Evolutionary conservation across 2,797 vertebrate species (phyloP).

Genomic region (Pseudochromis fuscus): DNA sequence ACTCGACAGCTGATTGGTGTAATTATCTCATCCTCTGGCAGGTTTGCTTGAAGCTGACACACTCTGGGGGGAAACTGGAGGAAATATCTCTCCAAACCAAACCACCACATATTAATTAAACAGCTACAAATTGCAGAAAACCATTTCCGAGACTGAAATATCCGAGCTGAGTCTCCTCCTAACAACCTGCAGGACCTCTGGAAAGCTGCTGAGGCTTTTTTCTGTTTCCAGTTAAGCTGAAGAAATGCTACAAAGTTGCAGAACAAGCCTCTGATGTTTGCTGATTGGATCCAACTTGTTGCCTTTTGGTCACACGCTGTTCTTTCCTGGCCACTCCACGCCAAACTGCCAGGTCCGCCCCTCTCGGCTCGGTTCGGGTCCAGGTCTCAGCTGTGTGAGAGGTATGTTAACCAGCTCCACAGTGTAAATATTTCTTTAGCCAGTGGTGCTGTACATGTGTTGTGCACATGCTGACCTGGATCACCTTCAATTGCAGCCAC

Average conservation of each 20-base stretch:
- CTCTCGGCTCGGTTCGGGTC: neutral
- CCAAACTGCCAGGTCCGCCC: neutral
- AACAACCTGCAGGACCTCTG: too few species aligned
- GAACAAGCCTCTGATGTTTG: conserved; percentile 21
- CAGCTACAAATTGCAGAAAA: too few species aligned
- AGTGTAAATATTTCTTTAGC: conserved; percentile 62
- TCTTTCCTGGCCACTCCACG: neutral
- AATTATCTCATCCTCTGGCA: too few species aligned
- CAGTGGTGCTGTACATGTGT: conserved; percentile 54
- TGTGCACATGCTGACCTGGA: conserved; percentile 63
- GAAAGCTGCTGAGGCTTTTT: too few species aligned
- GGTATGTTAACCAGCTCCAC: conserved; percentile 57
- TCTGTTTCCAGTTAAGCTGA: neutral
- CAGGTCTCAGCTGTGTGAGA: conserved; percentile 47
- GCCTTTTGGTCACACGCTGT: neutral
- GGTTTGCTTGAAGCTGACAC: too few species aligned
- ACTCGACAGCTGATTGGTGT: neutral
- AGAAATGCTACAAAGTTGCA: conserved; percentile 35
- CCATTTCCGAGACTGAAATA: too few species aligned
- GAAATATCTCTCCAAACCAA: too few species aligned
- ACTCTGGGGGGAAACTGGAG: neutral
- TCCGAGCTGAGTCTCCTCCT: too few species aligned
- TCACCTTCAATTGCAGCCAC: conserved; percentile 49
- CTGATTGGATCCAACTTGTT: neutral
- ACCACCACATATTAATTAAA: too few species aligned